Percentiles rank a stretch among this genome's conserved stretches.
Evolutionary conservation across 2,797 vertebrate genomes (phyloP).

Genomic region (Betta splendens): DNA sequence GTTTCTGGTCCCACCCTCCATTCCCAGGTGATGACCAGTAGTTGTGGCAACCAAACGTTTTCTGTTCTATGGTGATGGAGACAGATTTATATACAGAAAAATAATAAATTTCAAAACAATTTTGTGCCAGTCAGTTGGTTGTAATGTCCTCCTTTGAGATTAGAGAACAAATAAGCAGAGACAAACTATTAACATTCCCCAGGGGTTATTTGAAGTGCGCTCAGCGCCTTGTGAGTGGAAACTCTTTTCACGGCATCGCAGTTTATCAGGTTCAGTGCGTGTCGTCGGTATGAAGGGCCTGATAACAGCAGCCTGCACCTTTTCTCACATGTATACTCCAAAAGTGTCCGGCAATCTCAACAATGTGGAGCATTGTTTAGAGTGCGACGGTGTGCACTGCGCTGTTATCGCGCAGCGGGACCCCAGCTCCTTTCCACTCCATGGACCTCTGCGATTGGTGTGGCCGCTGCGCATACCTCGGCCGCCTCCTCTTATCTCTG

Average conservation of each 20-base stretch:
- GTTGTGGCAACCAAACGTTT: slow-evolving; percentile 54
- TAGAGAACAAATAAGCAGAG: slow-evolving; percentile 16
- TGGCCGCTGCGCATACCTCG: slow-evolving; percentile 65
- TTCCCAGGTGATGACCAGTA: slow-evolving; percentile 67
- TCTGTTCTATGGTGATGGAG: slow-evolving; percentile 73
- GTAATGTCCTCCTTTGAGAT: slow-evolving; percentile 45
- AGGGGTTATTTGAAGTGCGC: slow-evolving; percentile 66
- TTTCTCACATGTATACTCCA: slow-evolving; percentile 11
- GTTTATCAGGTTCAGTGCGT: slow-evolving; percentile 52
- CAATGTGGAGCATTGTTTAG: slow-evolving; percentile 22
- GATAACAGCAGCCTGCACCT: slow-evolving; percentile 39
- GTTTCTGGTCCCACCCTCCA: slow-evolving; percentile 56
- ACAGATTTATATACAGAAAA: slow-evolving; percentile 75
- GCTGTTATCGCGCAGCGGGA: slow-evolving; percentile 38
- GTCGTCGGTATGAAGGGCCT: slow-evolving; percentile 52
- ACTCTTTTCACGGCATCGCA: slow-evolving; percentile 55
- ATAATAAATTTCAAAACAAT: slow-evolving; percentile 72
- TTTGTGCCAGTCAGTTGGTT: slow-evolving; percentile 48
- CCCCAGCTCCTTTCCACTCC: slow-evolving; percentile 25
- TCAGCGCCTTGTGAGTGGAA: slow-evolving; percentile 56
- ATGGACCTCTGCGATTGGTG: slow-evolving; percentile 24
- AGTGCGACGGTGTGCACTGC: slow-evolving; percentile 31
- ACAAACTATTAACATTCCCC: slow-evolving; percentile 63
- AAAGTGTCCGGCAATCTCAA: slow-evolving; percentile 15
- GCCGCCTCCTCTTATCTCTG: slow-evolving; percentile 78